Evolutionary conservation across 2,888 invertebrate genomes (phyloP).

Genomic region (Notodonta dromedarius): DNA sequence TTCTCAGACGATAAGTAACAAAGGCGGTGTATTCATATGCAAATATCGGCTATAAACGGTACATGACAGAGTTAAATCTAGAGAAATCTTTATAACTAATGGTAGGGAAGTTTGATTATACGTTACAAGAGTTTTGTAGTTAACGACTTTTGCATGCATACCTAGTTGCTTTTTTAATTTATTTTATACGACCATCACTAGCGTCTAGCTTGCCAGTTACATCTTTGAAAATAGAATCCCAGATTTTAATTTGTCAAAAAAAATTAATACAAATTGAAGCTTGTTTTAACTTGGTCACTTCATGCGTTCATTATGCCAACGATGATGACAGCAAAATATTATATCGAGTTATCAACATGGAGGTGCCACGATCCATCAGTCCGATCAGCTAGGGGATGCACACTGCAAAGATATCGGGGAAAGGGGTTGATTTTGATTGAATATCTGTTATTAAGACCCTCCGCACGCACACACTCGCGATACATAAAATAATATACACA

Average conservation of each 20-base stretch:
- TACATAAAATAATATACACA: conserved; percentile 79
- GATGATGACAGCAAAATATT: not conserved
- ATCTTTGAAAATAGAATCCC: too few relatives aligned
- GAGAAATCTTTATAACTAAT: conserved; percentile 48
- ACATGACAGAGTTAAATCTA: conserved; percentile 39
- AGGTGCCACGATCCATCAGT: conserved; percentile 3
- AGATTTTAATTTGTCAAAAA: too few relatives aligned
- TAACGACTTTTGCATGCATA: not conserved
- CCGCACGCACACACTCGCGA: conserved; percentile 67
- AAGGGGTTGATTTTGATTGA: conserved; percentile 83
- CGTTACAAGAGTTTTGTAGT: not conserved
- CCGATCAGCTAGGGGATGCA: conserved; percentile 62
- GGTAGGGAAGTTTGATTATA: conserved; percentile 42
- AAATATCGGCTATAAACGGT: conserved; percentile 45
- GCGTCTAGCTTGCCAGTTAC: too few relatives aligned
- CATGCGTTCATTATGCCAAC: not conserved
- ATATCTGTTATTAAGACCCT: conserved; percentile 83
- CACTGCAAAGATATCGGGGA: conserved; percentile 79
- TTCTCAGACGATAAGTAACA: conserved; percentile 27
- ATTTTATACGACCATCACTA: not conserved
- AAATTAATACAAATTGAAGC: not conserved
- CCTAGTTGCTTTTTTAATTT: not conserved
- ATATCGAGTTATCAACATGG: not conserved
- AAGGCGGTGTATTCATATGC: conserved; percentile 53
- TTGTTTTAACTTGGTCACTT: not conserved